phyloP scores from a whole-genome alignment of 1,140 invertebrate species.

The Drosophila trapezifrons region DNA sequence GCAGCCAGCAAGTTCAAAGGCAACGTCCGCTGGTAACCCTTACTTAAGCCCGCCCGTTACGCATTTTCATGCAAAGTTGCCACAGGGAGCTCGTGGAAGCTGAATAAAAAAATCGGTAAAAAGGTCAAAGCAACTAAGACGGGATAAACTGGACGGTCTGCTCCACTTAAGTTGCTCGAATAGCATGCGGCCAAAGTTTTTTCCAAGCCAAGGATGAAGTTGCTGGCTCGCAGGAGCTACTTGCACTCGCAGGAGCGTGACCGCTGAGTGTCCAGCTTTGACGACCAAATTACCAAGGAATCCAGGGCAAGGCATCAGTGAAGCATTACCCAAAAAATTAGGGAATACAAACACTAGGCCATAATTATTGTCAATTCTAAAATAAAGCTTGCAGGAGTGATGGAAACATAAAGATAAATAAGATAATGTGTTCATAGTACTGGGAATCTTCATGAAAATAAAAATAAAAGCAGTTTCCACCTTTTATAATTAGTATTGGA shows the following conservation, averaged over 20 bases:
- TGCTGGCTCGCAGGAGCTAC: not conserved
- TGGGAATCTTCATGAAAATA: too few relatives aligned
- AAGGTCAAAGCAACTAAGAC: slow-evolving; percentile 77
- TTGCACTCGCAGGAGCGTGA: slow-evolving; percentile 11
- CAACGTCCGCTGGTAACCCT: not conserved
- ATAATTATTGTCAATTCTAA: too few relatives aligned
- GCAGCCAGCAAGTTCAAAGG: slow-evolving; percentile 51
- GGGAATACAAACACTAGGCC: not conserved
- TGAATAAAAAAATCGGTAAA: slow-evolving; percentile 28
- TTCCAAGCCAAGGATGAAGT: slow-evolving; percentile 1
- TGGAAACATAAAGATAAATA: too few relatives aligned
- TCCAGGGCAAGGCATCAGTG: not conserved
- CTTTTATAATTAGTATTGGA: too few relatives aligned
- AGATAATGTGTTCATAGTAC: too few relatives aligned
- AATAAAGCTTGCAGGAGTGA: too few relatives aligned
- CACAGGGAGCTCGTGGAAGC: slow-evolving; percentile 12
- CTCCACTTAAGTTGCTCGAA: slow-evolving; percentile 69
- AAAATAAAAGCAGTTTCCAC: too few relatives aligned
- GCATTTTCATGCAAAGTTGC: slow-evolving; percentile 59
- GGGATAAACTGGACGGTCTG: slow-evolving; percentile 58
- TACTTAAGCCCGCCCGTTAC: slow-evolving; percentile 9
- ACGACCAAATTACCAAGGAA: too few relatives aligned
- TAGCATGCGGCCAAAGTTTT: slow-evolving; percentile 71
- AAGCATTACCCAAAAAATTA: not conserved
- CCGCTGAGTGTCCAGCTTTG: not conserved